These are phyloP conservation scores for Phalanger gymnotis DNA, from an alignment of 2,797 vertebrate genomes.

Conservation along the genomic window DNA sequence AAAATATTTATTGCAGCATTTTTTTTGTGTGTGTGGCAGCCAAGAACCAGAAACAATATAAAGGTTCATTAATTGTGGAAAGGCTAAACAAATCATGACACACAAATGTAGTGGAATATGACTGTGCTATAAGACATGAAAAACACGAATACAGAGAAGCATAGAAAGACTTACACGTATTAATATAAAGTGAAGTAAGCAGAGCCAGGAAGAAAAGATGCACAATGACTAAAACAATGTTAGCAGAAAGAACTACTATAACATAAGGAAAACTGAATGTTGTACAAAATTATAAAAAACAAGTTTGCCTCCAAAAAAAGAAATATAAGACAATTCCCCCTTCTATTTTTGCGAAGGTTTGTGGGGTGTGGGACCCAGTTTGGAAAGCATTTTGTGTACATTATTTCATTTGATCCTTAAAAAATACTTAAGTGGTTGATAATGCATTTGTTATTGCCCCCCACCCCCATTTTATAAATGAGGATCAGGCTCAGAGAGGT, in stretches of 20 bases:
- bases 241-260: not conserved
- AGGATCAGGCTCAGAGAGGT: not conserved
- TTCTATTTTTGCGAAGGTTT: not conserved
- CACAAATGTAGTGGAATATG: not conserved
- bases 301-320: not conserved
- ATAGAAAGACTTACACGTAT: not conserved
- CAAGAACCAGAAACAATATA: not conserved
- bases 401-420: not conserved
- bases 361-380: not conserved
- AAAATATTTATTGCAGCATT: not conserved
- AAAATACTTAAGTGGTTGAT: not conserved
- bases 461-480: not conserved
- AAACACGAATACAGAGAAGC: not conserved
- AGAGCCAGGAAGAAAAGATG: not conserved
- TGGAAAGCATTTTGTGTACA: not conserved
- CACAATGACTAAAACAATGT: not conserved
- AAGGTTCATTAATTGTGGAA: not conserved
- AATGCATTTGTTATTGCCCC: not conserved
- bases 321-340: not conserved
- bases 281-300: not conserved
- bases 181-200: not conserved
- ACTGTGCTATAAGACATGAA: not conserved
- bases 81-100: not conserved
- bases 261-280: not conserved
- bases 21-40: not conserved